These are phyloP conservation scores for Acrossocheilus wenchowensis DNA, from an alignment of 2,797 vertebrate species.

Conservation along the genomic window DNA sequence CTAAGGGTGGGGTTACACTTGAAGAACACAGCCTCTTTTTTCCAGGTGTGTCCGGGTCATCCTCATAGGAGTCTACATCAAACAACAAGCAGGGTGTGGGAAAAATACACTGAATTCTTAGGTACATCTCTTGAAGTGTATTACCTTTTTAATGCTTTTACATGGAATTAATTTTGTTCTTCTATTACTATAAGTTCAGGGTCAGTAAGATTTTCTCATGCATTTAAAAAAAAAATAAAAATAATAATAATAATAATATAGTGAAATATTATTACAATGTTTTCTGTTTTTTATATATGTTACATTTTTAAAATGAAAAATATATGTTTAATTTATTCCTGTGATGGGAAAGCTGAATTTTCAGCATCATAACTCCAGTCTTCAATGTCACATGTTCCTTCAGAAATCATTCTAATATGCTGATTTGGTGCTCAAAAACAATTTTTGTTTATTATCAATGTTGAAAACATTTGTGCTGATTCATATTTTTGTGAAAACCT, in stretches of 20 bases:
- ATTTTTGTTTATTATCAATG: neutral
- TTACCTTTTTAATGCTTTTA: neutral
- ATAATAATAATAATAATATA: no score
- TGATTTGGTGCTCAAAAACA: neutral
- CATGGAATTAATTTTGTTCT: neutral
- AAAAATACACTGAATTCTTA: neutral
- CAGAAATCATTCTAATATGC: neutral
- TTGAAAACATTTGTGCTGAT: neutral
- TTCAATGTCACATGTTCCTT: neutral
- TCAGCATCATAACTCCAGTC: neutral
- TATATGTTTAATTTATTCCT: neutral
- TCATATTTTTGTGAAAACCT: neutral
- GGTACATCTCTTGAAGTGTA: neutral
- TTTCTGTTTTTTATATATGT: neutral
- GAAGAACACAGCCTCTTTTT: constrained; percentile 87
- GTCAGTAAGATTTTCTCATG: neutral
- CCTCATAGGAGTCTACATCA: constrained; percentile 89
- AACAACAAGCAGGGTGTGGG: constrained; percentile 13
- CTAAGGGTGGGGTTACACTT: constrained; percentile 86
- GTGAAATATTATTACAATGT: neutral
- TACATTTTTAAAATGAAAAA: no score
- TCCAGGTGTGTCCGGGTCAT: constrained; percentile 76
- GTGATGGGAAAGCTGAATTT: neutral
- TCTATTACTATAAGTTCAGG: neutral
- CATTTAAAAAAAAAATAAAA: neutral